These are phyloP conservation scores for Ia io DNA, from an alignment of 2,113 vertebrate species.

Conservation along the genomic window DNA sequence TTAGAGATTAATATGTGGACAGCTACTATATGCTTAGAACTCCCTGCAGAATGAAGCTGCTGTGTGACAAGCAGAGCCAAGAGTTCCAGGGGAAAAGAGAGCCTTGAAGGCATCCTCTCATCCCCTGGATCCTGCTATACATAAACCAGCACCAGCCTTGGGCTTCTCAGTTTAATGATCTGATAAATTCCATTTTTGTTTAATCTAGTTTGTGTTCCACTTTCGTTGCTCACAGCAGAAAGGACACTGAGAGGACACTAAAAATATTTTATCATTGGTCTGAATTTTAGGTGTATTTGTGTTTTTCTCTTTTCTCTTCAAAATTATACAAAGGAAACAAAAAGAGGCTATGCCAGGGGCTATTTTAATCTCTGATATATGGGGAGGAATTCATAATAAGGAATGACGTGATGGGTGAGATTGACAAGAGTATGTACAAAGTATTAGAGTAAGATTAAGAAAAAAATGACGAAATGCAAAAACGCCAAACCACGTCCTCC, in stretches of 20 bases:
- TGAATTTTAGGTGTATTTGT: not conserved
- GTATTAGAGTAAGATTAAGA: not conserved
- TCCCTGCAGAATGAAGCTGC: not conserved
- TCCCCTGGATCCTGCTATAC: not conserved
- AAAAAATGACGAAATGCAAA: not conserved
- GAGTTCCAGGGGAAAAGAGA: no score
- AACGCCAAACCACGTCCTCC: not conserved
- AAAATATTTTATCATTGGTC: not conserved
- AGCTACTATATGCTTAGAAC: not conserved
- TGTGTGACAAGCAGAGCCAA: not conserved
- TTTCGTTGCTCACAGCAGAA: not conserved
- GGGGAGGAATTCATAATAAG: not conserved
- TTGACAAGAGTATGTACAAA: not conserved
- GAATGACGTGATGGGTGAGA: not conserved
- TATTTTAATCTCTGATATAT: not conserved
- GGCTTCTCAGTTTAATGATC: not conserved
- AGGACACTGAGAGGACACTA: not conserved
- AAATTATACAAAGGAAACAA: not conserved
- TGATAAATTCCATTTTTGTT: slow-evolving; percentile 8
- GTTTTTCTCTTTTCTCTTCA: not conserved
- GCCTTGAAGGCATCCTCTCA: not conserved
- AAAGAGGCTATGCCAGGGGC: not conserved
- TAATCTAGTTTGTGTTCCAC: not conserved
- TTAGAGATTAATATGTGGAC: not conserved
- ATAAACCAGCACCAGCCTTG: not conserved